Evolutionary conservation across 64 coral and sea anemone species (phyloP).

Genomic region (Anthopleura sola): DNA sequence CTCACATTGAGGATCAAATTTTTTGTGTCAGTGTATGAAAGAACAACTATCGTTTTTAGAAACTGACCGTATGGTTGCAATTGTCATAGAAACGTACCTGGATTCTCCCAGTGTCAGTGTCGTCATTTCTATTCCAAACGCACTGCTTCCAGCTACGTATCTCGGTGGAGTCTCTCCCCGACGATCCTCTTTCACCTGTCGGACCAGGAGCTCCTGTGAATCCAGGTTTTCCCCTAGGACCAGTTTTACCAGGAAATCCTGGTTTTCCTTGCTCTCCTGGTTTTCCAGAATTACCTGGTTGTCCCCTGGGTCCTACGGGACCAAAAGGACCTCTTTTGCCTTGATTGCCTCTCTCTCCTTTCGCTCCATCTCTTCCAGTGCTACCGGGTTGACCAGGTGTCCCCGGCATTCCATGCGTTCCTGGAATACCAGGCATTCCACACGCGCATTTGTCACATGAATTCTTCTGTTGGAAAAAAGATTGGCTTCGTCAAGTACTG

Average conservation of each 20-base stretch:
- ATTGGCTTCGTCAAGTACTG: background rate
- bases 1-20: no score
- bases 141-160: conserved; percentile 8
- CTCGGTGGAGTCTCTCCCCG: background rate
- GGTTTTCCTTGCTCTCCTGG: conserved; percentile 2
- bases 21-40: no score
- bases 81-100: background rate
- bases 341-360: conserved; percentile 12
- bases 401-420: conserved; percentile 25
- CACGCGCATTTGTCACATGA: conserved; percentile 11
- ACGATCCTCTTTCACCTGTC: background rate
- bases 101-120: background rate
- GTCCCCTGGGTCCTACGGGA: background rate
- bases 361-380: background rate
- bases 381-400: conserved; percentile 3
- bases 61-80: no score
- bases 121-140: conserved; percentile 12
- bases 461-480: background rate
- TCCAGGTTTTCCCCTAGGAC: conserved; percentile 13
- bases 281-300: background rate
- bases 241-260: conserved; percentile 8
- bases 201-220: background rate
- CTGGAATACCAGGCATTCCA: conserved; percentile 27
- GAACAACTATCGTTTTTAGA: no score
- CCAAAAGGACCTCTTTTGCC: background rate